A percentile compares a stretch with the other conserved stretches of the same genome.
Evolutionary conservation across 2,797 vertebrate species (phyloP).

Genomic region (Gephyroberyx darwinii): DNA sequence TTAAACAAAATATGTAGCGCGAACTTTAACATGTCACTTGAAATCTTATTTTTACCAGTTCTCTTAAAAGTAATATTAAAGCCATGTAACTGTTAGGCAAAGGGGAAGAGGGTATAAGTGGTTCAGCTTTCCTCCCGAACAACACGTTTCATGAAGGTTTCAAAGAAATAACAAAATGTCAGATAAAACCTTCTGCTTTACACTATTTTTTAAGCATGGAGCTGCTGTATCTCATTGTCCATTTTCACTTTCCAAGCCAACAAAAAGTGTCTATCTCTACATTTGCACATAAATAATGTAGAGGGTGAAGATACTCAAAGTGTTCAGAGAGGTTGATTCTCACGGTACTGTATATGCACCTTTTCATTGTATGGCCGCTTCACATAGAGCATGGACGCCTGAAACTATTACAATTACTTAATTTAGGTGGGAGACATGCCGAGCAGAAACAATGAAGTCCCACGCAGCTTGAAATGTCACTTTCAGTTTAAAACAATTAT

Average conservation of each 20-base stretch:
- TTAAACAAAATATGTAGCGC: not conserved
- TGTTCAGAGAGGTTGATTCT: conserved; percentile 58
- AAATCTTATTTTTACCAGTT: not conserved
- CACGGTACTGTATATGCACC: conserved; percentile 37
- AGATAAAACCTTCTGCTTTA: conserved; percentile 26
- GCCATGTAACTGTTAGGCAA: not conserved
- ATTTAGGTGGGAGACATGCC: conserved; percentile 32
- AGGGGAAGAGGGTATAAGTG: not conserved
- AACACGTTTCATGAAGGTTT: conserved; percentile 11
- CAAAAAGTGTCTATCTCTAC: conserved; percentile 4
- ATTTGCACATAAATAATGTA: conserved; percentile 25
- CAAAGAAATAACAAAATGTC: conserved; percentile 12
- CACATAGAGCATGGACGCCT: conserved; percentile 35
- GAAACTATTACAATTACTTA: conserved; percentile 62
- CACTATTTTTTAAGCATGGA: conserved; percentile 15
- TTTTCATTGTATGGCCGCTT: conserved; percentile 53
- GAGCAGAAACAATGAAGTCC: conserved; percentile 49
- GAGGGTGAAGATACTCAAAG: not conserved
- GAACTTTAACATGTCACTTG: too few species aligned
- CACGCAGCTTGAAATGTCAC: conserved; percentile 52
- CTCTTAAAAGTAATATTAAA: not conserved
- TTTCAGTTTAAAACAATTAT: conserved; percentile 58
- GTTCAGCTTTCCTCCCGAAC: not conserved
- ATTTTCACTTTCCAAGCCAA: conserved; percentile 14
- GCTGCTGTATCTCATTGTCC: conserved; percentile 27